phyloP scores from a whole-genome alignment of 2,113 vertebrate species.

The Neofelis nebulosa region DNA sequence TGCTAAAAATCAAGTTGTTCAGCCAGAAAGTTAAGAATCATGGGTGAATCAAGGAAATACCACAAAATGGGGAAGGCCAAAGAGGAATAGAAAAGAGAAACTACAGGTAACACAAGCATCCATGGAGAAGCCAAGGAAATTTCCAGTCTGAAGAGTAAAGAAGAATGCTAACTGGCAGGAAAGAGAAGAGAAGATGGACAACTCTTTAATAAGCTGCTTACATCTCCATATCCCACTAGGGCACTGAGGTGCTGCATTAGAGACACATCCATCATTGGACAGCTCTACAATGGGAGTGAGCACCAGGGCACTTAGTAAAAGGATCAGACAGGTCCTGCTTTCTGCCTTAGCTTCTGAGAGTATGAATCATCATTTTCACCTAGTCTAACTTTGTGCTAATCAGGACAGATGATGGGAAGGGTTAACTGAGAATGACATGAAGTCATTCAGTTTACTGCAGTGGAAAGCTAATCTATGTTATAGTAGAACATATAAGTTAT shows the following conservation, averaged over 20 bases:
- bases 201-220: background rate
- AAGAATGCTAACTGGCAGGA: background rate
- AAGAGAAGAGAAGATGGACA: background rate
- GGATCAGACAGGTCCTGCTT: background rate
- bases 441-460: background rate
- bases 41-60: background rate
- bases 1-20: background rate
- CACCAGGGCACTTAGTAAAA: background rate
- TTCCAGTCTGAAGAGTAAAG: background rate
- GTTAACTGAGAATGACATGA: background rate
- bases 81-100: background rate
- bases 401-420: background rate
- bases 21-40: background rate
- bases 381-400: conserved; percentile 8
- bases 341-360: background rate
- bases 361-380: conserved; percentile 7
- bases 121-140: background rate
- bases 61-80: background rate
- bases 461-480: background rate
- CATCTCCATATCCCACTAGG: background rate
- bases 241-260: background rate
- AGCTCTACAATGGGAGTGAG: background rate
- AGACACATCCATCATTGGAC: background rate
- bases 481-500: background rate
- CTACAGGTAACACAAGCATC: background rate